Conservation (phyloP, 2,888 invertebrate species). For the Lepidochrysops patricia region DNA sequence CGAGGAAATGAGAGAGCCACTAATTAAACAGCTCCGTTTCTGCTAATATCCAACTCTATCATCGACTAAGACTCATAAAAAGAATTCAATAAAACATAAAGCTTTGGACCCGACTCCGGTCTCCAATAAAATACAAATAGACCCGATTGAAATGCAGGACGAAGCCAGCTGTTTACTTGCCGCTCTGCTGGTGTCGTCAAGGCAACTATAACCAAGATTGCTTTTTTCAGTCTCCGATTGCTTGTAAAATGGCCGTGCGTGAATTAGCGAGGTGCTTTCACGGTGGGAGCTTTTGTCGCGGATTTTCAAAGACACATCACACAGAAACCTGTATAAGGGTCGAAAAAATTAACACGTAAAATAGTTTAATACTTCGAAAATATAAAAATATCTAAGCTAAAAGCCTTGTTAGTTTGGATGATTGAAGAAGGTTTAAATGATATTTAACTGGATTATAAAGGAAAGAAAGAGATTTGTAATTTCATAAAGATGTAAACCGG, state of each 20-base stretch:
- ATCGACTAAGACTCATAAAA: conserved; percentile 49
- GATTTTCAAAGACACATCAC: too few relatives aligned
- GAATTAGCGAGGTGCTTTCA: conserved; percentile 33
- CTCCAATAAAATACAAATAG: conserved; percentile 69
- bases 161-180: conserved; percentile 58
- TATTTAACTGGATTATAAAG: too few relatives aligned
- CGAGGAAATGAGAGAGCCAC: conserved; percentile 27
- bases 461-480: too few relatives aligned
- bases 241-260: conserved; percentile 56
- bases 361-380: too few relatives aligned
- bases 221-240: conserved; percentile 58
- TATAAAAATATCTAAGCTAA: too few relatives aligned
- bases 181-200: conserved; percentile 39
- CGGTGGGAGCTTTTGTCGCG: too few relatives aligned
- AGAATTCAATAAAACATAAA: conserved; percentile 58
- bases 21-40: conserved; percentile 38
- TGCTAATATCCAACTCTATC: conserved; percentile 42
- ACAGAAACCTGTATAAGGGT: too few relatives aligned
- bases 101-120: conserved; percentile 45
- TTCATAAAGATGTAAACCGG: too few relatives aligned
- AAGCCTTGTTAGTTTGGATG: too few relatives aligned
- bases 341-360: too few relatives aligned
- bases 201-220: conserved; percentile 62
- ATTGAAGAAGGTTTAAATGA: too few relatives aligned
- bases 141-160: conserved; percentile 69